These are phyloP conservation scores for Euplexia lucipara DNA, from an alignment of 2,888 invertebrate genomes.

Conservation along the genomic window DNA sequence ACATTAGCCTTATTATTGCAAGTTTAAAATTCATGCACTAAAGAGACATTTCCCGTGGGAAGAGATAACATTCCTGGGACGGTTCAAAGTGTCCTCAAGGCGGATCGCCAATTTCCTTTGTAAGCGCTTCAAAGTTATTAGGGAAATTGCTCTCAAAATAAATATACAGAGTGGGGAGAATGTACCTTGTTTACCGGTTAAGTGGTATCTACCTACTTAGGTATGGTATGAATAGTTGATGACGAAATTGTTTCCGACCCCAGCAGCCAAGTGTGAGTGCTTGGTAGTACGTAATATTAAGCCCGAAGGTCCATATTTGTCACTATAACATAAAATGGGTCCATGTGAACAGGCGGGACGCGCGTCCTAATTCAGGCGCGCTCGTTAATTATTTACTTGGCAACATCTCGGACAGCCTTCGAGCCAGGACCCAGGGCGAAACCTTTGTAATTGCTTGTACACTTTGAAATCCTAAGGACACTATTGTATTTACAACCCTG, in stretches of 20 bases:
- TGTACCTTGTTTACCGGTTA: conserved; percentile 68
- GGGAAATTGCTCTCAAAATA: conserved; percentile 80
- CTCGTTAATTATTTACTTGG: conserved; percentile 84
- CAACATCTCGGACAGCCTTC: conserved; percentile 75
- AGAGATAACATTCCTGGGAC: conserved; percentile 68
- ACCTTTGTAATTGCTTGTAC: conserved; percentile 80
- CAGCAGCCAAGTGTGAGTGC: conserved; percentile 64
- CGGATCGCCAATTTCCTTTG: conserved; percentile 79
- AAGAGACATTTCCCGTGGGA: conserved; percentile 66
- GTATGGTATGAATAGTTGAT: conserved; percentile 74
- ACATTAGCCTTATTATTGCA: conserved; percentile 50
- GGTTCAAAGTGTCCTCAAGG: conserved; percentile 76
- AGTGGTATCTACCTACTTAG: conserved; percentile 63
- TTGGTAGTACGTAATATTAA: conserved; percentile 70
- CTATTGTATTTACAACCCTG: conserved; percentile 54
- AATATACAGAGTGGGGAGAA: conserved; percentile 70
- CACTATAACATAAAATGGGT: conserved; percentile 78
- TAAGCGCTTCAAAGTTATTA: conserved; percentile 78
- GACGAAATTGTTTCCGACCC: conserved; percentile 71
- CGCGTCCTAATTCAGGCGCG: conserved; percentile 76
- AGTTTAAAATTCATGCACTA: conserved; percentile 56
- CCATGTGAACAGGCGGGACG: conserved; percentile 66
- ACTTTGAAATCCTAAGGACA: conserved; percentile 74
- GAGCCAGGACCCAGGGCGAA: conserved; percentile 66
- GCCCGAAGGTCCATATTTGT: conserved; percentile 75